phyloP scores from a whole-genome alignment of 2,888 invertebrate species.

The Xylocampa areola region DNA sequence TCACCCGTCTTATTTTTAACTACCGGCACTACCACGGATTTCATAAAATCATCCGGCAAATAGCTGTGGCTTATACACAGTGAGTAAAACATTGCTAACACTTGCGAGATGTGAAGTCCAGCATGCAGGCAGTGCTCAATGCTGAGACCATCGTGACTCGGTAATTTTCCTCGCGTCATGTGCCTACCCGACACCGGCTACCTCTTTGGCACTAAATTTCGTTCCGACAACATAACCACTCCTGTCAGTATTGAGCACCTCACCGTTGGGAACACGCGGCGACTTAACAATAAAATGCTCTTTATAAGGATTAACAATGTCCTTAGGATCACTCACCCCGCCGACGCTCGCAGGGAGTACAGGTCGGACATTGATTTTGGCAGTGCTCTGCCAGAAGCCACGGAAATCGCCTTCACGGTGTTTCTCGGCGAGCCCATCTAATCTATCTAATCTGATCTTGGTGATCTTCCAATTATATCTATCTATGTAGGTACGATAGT shows the following conservation, averaged over 20 bases:
- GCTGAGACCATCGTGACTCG: too few species aligned
- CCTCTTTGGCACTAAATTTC: slow-evolving; percentile 5
- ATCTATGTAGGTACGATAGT: too few species aligned
- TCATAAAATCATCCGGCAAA: not conserved
- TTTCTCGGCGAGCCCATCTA: slow-evolving; percentile 3
- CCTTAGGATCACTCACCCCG: too few species aligned
- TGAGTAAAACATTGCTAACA: slow-evolving; percentile 2
- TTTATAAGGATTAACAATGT: too few species aligned
- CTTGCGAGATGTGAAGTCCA: slow-evolving; percentile 2
- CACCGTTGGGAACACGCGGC: too few species aligned
- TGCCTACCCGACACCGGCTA: not conserved
- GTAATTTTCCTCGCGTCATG: slow-evolving; percentile 5
- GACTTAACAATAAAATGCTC: too few species aligned
- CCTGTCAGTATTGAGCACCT: slow-evolving; percentile 5
- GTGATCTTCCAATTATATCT: too few species aligned
- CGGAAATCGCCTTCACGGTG: slow-evolving; percentile 11
- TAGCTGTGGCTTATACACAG: slow-evolving; percentile 3
- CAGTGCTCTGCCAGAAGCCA: slow-evolving; percentile 3
- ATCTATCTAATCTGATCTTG: slow-evolving; percentile 6
- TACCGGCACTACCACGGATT: too few species aligned
- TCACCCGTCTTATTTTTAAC: too few species aligned
- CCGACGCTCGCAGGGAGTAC: slow-evolving; percentile 7
- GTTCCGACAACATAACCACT: slow-evolving; percentile 1
- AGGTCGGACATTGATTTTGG: slow-evolving; percentile 1
- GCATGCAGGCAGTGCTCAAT: slow-evolving; percentile 3